Conservation (phyloP, 2,113 vertebrate species). For the Nothocercus nigrocapillus region DNA sequence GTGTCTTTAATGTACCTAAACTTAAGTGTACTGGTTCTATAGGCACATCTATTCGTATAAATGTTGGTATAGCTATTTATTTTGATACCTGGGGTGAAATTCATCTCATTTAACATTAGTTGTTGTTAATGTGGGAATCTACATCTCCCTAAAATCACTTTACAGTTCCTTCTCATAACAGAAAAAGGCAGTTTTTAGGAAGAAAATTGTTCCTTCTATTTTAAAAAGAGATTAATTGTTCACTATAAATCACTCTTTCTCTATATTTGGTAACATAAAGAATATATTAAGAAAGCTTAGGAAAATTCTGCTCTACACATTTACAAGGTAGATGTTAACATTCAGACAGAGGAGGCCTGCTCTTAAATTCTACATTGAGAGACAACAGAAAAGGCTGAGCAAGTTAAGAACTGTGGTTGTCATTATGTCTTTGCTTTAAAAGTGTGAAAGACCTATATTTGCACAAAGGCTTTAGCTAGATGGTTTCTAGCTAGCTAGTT, state of each 20-base stretch:
- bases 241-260: not conserved
- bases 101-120: not conserved
- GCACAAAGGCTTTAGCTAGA: not conserved
- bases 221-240: constrained; percentile 57
- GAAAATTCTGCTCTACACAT: constrained; percentile 43
- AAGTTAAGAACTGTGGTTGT: not conserved
- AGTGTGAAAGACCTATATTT: not conserved
- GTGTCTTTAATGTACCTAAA: not conserved
- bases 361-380: not conserved
- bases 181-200: constrained; percentile 26
- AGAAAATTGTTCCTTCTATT: constrained; percentile 40
- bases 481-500: no score
- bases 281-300: constrained; percentile 26
- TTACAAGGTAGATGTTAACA: not conserved
- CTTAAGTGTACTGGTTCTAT: not conserved
- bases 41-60: not conserved
- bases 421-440: not conserved
- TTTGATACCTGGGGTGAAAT: not conserved
- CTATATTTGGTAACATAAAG: constrained; percentile 22
- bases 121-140: not conserved
- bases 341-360: constrained; percentile 1
- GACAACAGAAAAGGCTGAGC: not conserved
- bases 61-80: constrained; percentile 16
- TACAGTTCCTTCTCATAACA: constrained; percentile 24
- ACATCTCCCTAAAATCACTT: constrained; percentile 16